Base-by-base conservation (phyloP, 2,113 vertebrate genomes). In the Plecturocebus donacophilus region DNA sequence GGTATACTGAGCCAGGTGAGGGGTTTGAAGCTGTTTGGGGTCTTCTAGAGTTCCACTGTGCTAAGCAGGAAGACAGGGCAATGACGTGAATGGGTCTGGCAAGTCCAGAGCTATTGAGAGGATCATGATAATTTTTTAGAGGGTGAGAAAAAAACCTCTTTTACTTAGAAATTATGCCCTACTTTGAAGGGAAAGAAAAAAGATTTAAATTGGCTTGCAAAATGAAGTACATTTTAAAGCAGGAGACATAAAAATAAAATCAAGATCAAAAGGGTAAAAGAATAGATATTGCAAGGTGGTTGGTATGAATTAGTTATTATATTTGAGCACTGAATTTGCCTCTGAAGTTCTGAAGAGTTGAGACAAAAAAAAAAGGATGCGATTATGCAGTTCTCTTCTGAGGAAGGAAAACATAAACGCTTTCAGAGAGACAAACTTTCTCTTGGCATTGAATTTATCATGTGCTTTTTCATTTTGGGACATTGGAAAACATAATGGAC, bases 211-310 rank as follows among this genome's bases (percentile, higher is more conserved):
- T 97, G 94, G 56, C 83, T 90, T 94, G 64, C 76, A 95, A 96
- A 97, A 79, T 13, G 58, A 95, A 94, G 61, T 86, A 64, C 56
- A 42, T 25, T 66, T 73, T 91, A 91, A 96, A 95, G 80, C 56
- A 87, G 76, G 49, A 85, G 84, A 87, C 90, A 71, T 54, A 94
- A 95, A 97, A 97, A 97, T 96, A 96, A 95, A 95, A 96, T 87
- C 64, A 91, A 94, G 90, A 97, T 93, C 86, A 94, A 96, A 95
- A 61, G 68, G 91, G 32, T 75, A 30, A 80, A 95, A 81, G 83
- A 87, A 70, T 87, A 95, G 80, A 12, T 94, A 90, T 23, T 23
- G 32, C 38, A 47, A 86, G 84, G 92, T 92, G 45, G 66, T 88
- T 49, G 66, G 80, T 56, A 38, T 49, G 73, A 79, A 86, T 97